Evolutionary conservation across 2,113 vertebrate genomes (phyloP).

Genomic region (Notarius lentiginosus): DNA sequence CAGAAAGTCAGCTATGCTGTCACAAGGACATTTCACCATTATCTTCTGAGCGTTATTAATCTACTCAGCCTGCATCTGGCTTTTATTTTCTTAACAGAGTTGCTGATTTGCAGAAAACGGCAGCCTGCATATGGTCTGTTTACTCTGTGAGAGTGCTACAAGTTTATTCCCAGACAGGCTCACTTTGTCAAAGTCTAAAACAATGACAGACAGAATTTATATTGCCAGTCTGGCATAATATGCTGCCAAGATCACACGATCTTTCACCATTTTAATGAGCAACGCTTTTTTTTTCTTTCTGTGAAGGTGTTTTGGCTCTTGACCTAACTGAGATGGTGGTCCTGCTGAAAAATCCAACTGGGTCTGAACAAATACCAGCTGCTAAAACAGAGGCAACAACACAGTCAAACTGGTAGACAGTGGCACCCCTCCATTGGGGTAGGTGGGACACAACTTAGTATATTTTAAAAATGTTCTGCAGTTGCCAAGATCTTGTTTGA

Average conservation of each 20-base stretch:
- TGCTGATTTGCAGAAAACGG: conserved; percentile 31
- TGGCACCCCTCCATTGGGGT: background rate
- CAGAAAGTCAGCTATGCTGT: background rate
- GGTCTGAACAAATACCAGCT: background rate
- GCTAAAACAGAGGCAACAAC: background rate
- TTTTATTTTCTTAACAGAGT: conserved; percentile 4
- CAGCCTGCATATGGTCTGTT: conserved; percentile 5
- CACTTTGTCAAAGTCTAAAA: conserved; percentile 15
- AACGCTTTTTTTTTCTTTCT: background rate
- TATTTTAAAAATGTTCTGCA: background rate
- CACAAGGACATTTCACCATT: conserved; percentile 1
- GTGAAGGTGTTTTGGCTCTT: background rate
- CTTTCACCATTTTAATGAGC: conserved; percentile 13
- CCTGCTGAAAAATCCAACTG: background rate
- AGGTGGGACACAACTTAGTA: background rate
- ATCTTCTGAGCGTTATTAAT: conserved; percentile 12
- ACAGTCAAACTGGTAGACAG: background rate
- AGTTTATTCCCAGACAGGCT: conserved; percentile 7
- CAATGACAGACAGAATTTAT: conserved; percentile 11
- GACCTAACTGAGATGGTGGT: background rate
- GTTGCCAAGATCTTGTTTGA: background rate
- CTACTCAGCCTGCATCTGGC: background rate
- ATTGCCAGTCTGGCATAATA: conserved; percentile 15
- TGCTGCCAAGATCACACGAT: conserved; percentile 2
- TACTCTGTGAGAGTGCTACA: background rate